Base-by-base conservation (phyloP, 2,113 vertebrate species). In the Tiliqua scincoides region DNA sequence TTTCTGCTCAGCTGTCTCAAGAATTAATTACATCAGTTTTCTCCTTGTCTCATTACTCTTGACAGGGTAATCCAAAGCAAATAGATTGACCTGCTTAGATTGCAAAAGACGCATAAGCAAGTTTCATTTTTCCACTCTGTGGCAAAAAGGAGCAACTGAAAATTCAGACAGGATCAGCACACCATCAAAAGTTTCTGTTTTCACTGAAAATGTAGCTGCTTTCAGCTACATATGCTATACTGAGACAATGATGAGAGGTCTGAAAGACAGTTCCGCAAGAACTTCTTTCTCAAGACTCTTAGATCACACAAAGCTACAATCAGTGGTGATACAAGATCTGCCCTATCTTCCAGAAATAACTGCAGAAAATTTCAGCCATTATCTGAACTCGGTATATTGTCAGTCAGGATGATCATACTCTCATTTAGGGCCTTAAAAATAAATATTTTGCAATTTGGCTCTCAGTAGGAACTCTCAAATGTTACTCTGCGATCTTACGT, bases 41-140 rank as follows among this genome's bases (percentile, higher is more conserved):
- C 63, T 63, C 87, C 85, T 81, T 83, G n/a, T 57, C 70, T 37
- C 68, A 35, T 63, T 54, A 32, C 40, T 85, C 91, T 88, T 70
- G 32, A 57, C 63, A 27, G 77, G 37, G 52, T 4, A 85, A 3
- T 74, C 21, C 65, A 92, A 88, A 88, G 0, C 0, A 88, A 89
- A 82, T 3, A 77, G 3, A 9, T 6, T 65, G 75, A 73, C 23
- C 70, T 72, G 48, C 32, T 87, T 86, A 14, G 27, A 40, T 73
- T 20, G 30, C 37, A 71, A 62, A 79, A 37, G 5, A 73, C 52
- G 2, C 21, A 40, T 23, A 48, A 72, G 6, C 70, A 32, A 48
- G 12, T 23, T 80, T 85, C 2, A 27, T 30, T 86, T 72, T 61
- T 72, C 67, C 15, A 74, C 78, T 37, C 35, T 61, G 59, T 87